Evolutionary conservation across 2,797 vertebrate species (phyloP), one percentile per base, ranked within the genome.

Genomic region (Sebastiscus albofasciatus): DNA sequence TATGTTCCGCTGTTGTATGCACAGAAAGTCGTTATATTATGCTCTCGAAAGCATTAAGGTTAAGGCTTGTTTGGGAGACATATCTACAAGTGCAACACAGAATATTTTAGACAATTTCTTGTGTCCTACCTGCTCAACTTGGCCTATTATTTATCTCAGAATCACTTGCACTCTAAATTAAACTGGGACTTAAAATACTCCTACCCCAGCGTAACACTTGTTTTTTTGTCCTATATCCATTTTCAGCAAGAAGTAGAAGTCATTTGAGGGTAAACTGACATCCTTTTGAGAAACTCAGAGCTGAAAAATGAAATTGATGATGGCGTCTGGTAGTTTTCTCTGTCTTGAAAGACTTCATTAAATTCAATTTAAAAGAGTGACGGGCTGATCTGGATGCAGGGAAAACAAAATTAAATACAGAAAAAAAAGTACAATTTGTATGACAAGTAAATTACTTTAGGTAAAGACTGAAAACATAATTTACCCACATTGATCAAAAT

Each of bases 1-100:
- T 56, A 22, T 79, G 77, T 75, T 72, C 31, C n/a, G 33, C 49
- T 68, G 56, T 18, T 67, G 70, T 81, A 65, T 72, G 62, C 22
- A 58, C 61, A 75, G 34, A 65, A 61, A 31, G 58, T 65, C 65
- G 67, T 61, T 54, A 42, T 64, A 60, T 49, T 34, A 8, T 64
- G 33, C 27, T 60, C 49, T 49, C 16, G 2, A 27, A 56, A 66
- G 54, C 61, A 20, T 66, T 6, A 39, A 1, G 4, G 52, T 68
- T 24, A 69, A 16, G 39, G 26, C 18, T 27, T 39, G 60, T 54
- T 54, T 61, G 11, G 31, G 31, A 61, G 26, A 61, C 52, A 42
- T 42, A n/a, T 75, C 1, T 34, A 13, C 34, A 34, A 67, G 64
- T 24, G 26, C 1, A 42, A 29, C 13, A 1, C 26, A 49, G 22